phyloP scores from a whole-genome alignment of 2,888 invertebrate genomes.

The Philereme transversata region DNA sequence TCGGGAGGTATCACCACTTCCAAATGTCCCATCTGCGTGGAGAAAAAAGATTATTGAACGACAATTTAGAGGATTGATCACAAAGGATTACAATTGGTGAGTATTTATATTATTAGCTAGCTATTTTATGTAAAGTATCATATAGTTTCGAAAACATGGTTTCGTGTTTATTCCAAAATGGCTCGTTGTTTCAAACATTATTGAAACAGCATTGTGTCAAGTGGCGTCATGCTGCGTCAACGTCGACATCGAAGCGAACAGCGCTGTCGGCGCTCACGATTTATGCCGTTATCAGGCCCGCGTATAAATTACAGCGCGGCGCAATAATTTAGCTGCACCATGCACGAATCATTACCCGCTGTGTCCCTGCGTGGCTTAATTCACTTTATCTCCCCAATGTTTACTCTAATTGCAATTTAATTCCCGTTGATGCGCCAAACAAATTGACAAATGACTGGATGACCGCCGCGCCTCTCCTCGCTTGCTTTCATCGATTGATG shows the following conservation, averaged over 20 bases:
- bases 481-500: slow-evolving; percentile 18
- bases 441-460: slow-evolving; percentile 41
- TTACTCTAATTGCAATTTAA: slow-evolving; percentile 70
- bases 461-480: slow-evolving; percentile 23
- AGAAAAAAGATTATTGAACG: too few relatives aligned
- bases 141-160: too few relatives aligned
- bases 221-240: slow-evolving; percentile 73
- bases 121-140: too few relatives aligned
- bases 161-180: slow-evolving; percentile 9
- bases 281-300: slow-evolving; percentile 80
- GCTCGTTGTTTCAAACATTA: slow-evolving; percentile 43
- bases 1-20: slow-evolving; percentile 96
- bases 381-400: slow-evolving; percentile 74
- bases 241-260: slow-evolving; percentile 69
- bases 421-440: slow-evolving; percentile 49
- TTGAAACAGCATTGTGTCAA: slow-evolving; percentile 57
- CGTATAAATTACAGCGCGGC: slow-evolving; percentile 78
- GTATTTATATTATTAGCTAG: too few relatives aligned
- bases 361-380: slow-evolving; percentile 72
- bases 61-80: not conserved
- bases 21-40: slow-evolving; percentile 89
- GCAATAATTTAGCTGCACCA: slow-evolving; percentile 82
- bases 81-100: too few relatives aligned
- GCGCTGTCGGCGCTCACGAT: slow-evolving; percentile 73
- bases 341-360: slow-evolving; percentile 83